Evolutionary conservation across 2,113 vertebrate species (phyloP).

Genomic region (Natator depressus): DNA sequence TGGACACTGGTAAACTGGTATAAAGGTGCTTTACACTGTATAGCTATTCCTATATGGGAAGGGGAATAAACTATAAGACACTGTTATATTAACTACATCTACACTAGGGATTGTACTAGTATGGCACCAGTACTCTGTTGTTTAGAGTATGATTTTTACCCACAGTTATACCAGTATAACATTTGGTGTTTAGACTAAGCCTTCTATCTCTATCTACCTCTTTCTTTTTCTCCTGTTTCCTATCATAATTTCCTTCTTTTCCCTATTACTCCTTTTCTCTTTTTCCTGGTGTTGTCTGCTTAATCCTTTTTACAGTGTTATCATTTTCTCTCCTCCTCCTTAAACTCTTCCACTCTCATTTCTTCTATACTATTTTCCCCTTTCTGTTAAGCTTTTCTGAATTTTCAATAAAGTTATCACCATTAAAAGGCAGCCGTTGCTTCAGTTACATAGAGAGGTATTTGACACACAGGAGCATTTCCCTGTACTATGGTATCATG

Average conservation of each 20-base stretch:
- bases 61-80: not conserved
- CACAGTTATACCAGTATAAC: not conserved
- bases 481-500: not conserved
- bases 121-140: no score
- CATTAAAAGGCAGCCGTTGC: not conserved
- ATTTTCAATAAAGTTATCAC: not conserved
- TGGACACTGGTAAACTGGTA: not conserved
- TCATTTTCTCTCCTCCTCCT: not conserved
- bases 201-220: not conserved
- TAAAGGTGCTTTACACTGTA: not conserved
- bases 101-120: not conserved
- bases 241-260: accelerated
- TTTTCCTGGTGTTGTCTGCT: not conserved
- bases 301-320: not conserved
- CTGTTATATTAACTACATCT: not conserved
- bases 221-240: not conserved
- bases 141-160: no score
- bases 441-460: not conserved
- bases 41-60: not conserved
- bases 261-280: not conserved
- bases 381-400: not conserved
- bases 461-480: not conserved
- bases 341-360: not conserved
- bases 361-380: not conserved
- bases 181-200: not conserved